Conservation (phyloP, 1,140 invertebrate genomes). For the Platorchestia sp. region DNA sequence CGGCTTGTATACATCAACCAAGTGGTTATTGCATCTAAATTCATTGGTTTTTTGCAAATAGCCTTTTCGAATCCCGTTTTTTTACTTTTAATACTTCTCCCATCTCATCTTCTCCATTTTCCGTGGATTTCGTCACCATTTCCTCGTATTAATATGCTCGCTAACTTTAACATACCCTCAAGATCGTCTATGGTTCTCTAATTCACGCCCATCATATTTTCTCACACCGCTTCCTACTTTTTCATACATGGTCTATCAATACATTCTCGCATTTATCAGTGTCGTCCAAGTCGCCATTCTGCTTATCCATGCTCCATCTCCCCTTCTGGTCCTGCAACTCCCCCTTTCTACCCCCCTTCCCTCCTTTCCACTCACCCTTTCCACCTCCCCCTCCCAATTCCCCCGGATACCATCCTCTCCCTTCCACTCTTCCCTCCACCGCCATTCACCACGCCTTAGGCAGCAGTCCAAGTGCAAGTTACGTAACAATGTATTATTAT, state of each 20-base stretch:
- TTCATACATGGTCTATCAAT: no score
- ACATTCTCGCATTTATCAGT: not conserved
- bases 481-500: not conserved
- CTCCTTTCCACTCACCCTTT: not conserved
- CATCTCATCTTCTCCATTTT: no score
- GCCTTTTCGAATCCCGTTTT: no score
- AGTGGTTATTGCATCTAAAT: no score
- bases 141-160: not conserved
- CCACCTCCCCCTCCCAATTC: not conserved
- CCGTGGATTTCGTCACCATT: not conserved
- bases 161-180: not conserved
- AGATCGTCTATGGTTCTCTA: not conserved
- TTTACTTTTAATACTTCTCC: no score
- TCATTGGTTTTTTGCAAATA: no score
- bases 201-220: not conserved
- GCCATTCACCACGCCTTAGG: not conserved
- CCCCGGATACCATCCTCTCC: no score
- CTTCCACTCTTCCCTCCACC: not conserved
- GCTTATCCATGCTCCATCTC: constrained; percentile 15
- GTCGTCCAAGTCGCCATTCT: constrained; percentile 17
- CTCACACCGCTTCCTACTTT: not conserved
- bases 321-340: not conserved
- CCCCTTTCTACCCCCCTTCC: not conserved
- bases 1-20: no score
- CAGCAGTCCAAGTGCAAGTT: not conserved